These are phyloP conservation scores for Periparus ater DNA, from an alignment of 2,797 vertebrate species.

Conservation along the genomic window DNA sequence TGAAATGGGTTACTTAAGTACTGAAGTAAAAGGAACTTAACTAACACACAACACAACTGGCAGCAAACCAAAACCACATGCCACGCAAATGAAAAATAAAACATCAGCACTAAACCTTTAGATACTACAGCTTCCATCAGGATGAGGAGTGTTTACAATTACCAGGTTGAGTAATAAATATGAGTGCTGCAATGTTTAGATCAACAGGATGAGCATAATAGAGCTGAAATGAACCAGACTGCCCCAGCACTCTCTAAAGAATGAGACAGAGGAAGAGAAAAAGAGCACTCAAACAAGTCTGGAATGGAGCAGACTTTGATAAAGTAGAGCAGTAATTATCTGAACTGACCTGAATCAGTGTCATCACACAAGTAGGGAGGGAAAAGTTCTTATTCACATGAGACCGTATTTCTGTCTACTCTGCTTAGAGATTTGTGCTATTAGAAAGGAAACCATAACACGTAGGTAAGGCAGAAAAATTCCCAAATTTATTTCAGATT, in stretches of 20 bases:
- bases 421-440: background rate
- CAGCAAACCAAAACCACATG: background rate
- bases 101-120: background rate
- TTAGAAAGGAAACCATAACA: background rate
- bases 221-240: background rate
- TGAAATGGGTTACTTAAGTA: background rate
- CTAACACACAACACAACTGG: background rate
- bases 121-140: background rate
- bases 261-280: background rate
- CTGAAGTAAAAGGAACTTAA: background rate
- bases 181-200: background rate
- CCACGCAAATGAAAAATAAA: constrained; percentile 29
- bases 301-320: background rate
- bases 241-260: background rate
- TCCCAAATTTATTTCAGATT: background rate
- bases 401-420: background rate
- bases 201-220: background rate
- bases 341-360: background rate
- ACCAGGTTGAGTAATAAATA: background rate
- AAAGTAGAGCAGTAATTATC: background rate
- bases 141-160: background rate
- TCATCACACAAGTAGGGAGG: background rate
- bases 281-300: background rate
- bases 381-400: background rate
- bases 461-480: background rate